A percentile compares a stretch with the other conserved stretches of the same genome.
Evolutionary conservation across 1,140 invertebrate genomes (phyloP).

Genomic region (Oncopodura yosiiana): DNA sequence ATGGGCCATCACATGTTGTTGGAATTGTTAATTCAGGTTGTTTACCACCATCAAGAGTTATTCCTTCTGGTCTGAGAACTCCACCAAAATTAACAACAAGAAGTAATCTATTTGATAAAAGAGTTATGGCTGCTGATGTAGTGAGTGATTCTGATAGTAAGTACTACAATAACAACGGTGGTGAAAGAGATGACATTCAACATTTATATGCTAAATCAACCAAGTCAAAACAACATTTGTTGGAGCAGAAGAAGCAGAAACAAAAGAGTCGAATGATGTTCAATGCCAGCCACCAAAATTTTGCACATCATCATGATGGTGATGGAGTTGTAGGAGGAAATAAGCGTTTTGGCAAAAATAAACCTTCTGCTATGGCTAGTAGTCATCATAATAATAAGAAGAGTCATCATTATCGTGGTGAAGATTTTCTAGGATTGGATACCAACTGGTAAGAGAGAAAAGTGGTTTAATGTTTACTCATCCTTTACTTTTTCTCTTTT

Average conservation of each 20-base stretch:
- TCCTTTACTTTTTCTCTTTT: too few species aligned
- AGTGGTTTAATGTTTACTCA: too few species aligned
- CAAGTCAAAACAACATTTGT: slow-evolving; percentile 12
- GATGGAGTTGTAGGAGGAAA: too few species aligned
- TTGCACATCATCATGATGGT: too few species aligned
- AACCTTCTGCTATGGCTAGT: neutral
- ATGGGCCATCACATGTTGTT: too few species aligned
- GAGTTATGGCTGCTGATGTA: neutral
- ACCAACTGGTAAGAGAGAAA: too few species aligned
- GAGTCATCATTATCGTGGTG: slow-evolving; percentile 1
- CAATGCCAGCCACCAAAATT: neutral
- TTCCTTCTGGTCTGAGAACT: slow-evolving; percentile 32
- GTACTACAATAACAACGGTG: slow-evolving; percentile 4
- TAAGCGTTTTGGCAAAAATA: neutral
- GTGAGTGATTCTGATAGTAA: slow-evolving; percentile 16
- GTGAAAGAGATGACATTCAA: slow-evolving; percentile 2
- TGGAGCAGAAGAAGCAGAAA: neutral
- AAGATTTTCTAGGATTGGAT: slow-evolving; percentile 17
- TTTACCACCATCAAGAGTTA: slow-evolving; percentile 27
- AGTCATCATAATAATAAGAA: slow-evolving; percentile 21
- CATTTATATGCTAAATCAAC: slow-evolving; percentile 20
- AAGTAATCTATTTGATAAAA: slow-evolving; percentile 50
- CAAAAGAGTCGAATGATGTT: neutral
- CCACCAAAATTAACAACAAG: slow-evolving; percentile 52
- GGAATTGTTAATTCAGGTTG: slow-evolving; percentile 1